Evolutionary conservation across 2,797 vertebrate genomes (phyloP).

Genomic region (Silurus lanzhouensis): DNA sequence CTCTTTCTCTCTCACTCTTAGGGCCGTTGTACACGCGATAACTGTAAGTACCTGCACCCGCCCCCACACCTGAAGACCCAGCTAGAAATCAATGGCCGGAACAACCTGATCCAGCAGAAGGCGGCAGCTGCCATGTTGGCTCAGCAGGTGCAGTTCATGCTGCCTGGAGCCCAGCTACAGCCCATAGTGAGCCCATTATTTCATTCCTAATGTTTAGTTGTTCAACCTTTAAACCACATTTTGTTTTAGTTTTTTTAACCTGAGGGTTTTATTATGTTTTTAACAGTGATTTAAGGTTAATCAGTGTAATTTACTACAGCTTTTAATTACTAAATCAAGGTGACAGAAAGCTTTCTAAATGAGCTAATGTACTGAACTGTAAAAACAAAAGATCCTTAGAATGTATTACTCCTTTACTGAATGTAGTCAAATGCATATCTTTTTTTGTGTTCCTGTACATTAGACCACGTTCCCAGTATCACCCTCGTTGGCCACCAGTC

Average conservation of each 20-base stretch:
- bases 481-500: constrained; percentile 85
- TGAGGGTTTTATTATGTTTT: background rate
- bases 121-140: constrained; percentile 94
- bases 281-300: constrained; percentile 16
- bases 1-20: constrained; percentile 55
- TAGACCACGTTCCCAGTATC: constrained; percentile 92
- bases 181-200: constrained; percentile 83
- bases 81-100: constrained; percentile 95
- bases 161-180: constrained; percentile 90
- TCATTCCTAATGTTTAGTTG: constrained; percentile 10
- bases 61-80: constrained; percentile 97
- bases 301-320: background rate
- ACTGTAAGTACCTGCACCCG: constrained; percentile 98
- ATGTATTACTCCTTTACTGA: background rate
- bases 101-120: constrained; percentile 99
- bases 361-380: background rate
- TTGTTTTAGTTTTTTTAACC: background rate
- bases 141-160: constrained; percentile 97
- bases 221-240: background rate
- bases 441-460: constrained; percentile 35
- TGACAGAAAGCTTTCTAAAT: background rate
- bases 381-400: background rate
- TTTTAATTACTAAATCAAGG: background rate
- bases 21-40: constrained; percentile 95
- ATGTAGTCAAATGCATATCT: background rate